Base-by-base conservation (phyloP, 1,140 invertebrate species). In the Diachasmimorpha longicaudata region DNA sequence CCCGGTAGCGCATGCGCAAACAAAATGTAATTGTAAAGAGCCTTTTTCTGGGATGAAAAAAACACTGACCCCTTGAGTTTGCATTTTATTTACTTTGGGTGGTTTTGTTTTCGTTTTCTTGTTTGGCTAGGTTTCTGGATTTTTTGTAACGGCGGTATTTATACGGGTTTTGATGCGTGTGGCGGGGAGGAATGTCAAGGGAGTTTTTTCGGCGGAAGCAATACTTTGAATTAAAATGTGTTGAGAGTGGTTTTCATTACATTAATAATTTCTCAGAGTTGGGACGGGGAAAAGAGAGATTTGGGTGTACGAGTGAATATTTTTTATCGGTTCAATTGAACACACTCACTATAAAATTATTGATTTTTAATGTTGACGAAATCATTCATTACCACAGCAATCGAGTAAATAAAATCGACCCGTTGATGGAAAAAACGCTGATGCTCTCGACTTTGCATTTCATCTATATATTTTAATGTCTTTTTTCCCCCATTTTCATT, bases 11-110 rank as follows among this genome's bases (percentile, higher is more conserved):
- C 52, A 21, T 58, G 52, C 52, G 52, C 52, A 58, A 58, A 58
- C 19, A 21, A 58, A 58, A 58, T 58, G 52, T 58, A 58, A 58
- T 58, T 58, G 52, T 58, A 58, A 58, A 58, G 44, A 58, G 52
- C 52, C 21, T 58, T 21, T 58, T 58, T 21, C 52, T 58, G 52
- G n/a, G n/a, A 19, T 58, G 52, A 58, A 58, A 58, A 58, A 58
- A 46, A n/a, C 44, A 58, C 52, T 58, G 52, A 58, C 52, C 52
- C 63, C 25, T 25, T 36, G 63, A 25, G 21, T 66, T 66, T 66
- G 13, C 63, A 25, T 31, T 25, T 25, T 66, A 31, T 66, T 66
- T 36, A 31, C 36, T 66, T 66, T 25, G 13, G 19, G 16, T 0
- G 11, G 21, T 58, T 58, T 58, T 58, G 14, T 58, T 58, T 58